Conservation (phyloP, 1,140 invertebrate species). For the Ostrea denselamellosa region DNA sequence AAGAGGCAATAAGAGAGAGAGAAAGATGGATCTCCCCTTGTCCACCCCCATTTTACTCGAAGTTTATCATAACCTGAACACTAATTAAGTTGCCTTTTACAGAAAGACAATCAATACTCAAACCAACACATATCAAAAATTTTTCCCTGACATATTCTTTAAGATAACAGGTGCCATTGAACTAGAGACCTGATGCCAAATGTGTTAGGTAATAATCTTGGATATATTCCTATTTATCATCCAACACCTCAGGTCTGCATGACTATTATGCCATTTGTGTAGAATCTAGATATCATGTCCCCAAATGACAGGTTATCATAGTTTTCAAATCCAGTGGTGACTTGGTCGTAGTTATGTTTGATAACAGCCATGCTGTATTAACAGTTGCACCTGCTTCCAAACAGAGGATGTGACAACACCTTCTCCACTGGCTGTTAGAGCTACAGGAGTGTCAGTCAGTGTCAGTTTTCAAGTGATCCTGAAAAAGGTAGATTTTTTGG, state of each 20-base stretch:
- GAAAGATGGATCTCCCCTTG: neutral
- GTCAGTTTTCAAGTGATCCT: neutral
- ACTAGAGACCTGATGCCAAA: neutral
- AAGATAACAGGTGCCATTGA: neutral
- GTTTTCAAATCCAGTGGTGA: slow-evolving; percentile 3
- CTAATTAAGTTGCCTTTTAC: neutral
- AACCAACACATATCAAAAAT: neutral
- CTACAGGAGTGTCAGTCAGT: neutral
- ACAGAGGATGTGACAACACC: slow-evolving; percentile 24
- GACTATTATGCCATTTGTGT: neutral
- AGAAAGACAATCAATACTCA: neutral
- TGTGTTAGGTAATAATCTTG: slow-evolving; percentile 4
- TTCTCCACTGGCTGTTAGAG: neutral
- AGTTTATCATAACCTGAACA: neutral
- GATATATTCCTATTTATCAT: slow-evolving; percentile 7
- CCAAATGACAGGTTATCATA: neutral
- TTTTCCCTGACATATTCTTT: neutral
- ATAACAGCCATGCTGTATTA: slow-evolving; percentile 7
- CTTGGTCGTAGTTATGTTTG: neutral
- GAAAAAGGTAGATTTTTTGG: slow-evolving; percentile 13
- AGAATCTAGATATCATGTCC: neutral
- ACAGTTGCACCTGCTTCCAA: slow-evolving; percentile 8
- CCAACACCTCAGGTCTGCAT: neutral
- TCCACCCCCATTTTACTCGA: neutral
- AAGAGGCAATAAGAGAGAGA: too few relatives aligned